A percentile compares a stretch with the other conserved stretches of the same genome.
phyloP scores from a whole-genome alignment of 2,113 vertebrate genomes.

The Monopterus albus region DNA sequence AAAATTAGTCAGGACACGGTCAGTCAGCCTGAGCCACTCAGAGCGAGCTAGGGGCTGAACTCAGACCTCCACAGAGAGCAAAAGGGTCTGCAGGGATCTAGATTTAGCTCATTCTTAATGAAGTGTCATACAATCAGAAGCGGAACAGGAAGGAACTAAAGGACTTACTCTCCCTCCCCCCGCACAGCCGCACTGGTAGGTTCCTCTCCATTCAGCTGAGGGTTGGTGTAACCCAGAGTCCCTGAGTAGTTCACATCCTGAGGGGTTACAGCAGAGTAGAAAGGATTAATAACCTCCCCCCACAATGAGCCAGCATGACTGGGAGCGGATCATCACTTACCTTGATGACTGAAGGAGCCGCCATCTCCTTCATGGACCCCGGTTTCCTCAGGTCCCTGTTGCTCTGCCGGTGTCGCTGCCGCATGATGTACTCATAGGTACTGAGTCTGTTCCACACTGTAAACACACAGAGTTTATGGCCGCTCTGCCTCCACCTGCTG shows the following conservation, averaged over 20 bases:
- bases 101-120: background rate
- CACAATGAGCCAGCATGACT: too few species aligned
- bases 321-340: too few species aligned
- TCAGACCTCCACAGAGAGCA: too few species aligned
- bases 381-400: slow-evolving; percentile 80
- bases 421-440: slow-evolving; percentile 95
- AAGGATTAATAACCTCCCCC: too few species aligned
- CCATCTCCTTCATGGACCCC: slow-evolving; percentile 60
- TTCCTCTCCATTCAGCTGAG: slow-evolving; percentile 82
- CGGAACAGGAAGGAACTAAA: too few species aligned
- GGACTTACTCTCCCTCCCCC: slow-evolving; percentile 82
- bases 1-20: slow-evolving; percentile 10
- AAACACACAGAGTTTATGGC: too few species aligned
- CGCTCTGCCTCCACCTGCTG: too few species aligned
- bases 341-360: slow-evolving; percentile 79
- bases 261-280: slow-evolving; percentile 2
- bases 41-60: background rate
- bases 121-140: background rate
- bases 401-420: slow-evolving; percentile 89
- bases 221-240: slow-evolving; percentile 84
- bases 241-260: slow-evolving; percentile 84
- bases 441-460: slow-evolving; percentile 95
- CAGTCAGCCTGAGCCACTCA: too few species aligned
- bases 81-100: background rate
- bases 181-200: slow-evolving; percentile 61